Base-by-base conservation (phyloP, 1,140 invertebrate genomes). In the Eulimnadia texana region DNA sequence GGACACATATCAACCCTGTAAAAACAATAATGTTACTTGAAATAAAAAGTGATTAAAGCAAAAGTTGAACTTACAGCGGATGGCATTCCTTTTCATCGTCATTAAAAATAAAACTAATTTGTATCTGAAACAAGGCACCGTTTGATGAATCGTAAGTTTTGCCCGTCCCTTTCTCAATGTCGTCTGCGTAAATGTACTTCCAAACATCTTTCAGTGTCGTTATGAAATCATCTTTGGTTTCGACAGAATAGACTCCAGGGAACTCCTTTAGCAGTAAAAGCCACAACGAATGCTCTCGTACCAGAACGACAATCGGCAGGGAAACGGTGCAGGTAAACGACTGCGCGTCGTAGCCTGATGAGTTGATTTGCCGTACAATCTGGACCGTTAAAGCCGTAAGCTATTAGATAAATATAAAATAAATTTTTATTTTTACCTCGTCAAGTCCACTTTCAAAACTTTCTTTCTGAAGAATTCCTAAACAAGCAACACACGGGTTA, bases 131-230 rank as follows among this genome's bases (percentile, higher is more conserved):
- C 83, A 76, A 6, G 75, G 73, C 42, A 79, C 78, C 66, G 75
- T 67, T 58, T 71, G 69, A 11, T 66, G 63, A 69, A 58, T 77
- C 72, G 49, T 74, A 74, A 54, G 66, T 66, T 58, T 76, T 78
- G 1, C 69, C 71, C 23, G 78, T 69, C 28, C 66, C 59, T 22
- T 71, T 56, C 54, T 75, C 72, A 58, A 82, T 68, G 60, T 72
- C 61, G 13, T 75, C 70, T 55, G 77, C 72, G 66, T 73, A 67
- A 55, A 78, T 70, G 71, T 76, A 78, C 70, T 84, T 84, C 81
- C 82, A 84, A 52, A 78, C 73, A 66, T 84, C 82, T 71, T 85
- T 85, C 0, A 84, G 65, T 3, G 73, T 63, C 66, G 56, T 72
- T 65, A 61, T 13, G 57, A 1, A 50, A 1, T 65, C 27, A 20